These are phyloP conservation scores for Diphyllodes magnificus DNA, from an alignment of 2,113 vertebrate species.

Conservation along the genomic window DNA sequence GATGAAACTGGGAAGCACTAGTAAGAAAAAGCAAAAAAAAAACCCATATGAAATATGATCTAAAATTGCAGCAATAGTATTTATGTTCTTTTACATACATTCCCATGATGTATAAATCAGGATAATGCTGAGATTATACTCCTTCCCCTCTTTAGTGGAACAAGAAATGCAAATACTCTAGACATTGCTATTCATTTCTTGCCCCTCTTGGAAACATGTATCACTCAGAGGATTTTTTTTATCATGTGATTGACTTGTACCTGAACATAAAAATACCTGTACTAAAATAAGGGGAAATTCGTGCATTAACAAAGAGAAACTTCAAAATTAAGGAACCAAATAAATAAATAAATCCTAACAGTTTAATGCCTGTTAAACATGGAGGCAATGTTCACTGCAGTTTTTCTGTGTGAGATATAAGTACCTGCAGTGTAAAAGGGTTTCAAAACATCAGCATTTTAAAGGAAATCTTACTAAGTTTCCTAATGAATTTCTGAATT, in stretches of 20 bases:
- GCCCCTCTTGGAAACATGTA: conserved; percentile 21
- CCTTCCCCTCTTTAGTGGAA: conserved; percentile 12
- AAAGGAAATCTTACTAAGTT: background rate
- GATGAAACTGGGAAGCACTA: conserved; percentile 52
- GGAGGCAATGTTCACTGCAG: background rate
- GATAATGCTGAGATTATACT: conserved; percentile 46
- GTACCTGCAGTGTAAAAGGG: background rate
- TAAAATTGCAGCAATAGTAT: conserved; percentile 61
- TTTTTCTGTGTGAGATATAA: background rate
- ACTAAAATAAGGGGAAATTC: conserved; percentile 29
- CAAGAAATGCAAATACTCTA: conserved; percentile 51
- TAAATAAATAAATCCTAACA: background rate
- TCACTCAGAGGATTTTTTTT: background rate
- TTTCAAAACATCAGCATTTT: background rate
- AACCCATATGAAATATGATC: conserved; percentile 36
- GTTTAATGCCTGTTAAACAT: conserved; percentile 25
- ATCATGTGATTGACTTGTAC: conserved; percentile 3
- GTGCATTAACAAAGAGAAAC: conserved; percentile 11
- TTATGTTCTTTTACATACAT: conserved; percentile 60
- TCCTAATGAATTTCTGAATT: background rate
- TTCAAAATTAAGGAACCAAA: conserved; percentile 22
- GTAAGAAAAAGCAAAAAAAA: conserved; percentile 18
- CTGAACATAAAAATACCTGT: conserved; percentile 49
- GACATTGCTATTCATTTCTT: conserved; percentile 57
- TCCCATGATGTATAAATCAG: conserved; percentile 65